A percentile compares a stretch with the other conserved stretches of the same genome.
Conservation (phyloP, 92 coral and sea anemone genomes). For the Nematostella vectensis region DNA sequence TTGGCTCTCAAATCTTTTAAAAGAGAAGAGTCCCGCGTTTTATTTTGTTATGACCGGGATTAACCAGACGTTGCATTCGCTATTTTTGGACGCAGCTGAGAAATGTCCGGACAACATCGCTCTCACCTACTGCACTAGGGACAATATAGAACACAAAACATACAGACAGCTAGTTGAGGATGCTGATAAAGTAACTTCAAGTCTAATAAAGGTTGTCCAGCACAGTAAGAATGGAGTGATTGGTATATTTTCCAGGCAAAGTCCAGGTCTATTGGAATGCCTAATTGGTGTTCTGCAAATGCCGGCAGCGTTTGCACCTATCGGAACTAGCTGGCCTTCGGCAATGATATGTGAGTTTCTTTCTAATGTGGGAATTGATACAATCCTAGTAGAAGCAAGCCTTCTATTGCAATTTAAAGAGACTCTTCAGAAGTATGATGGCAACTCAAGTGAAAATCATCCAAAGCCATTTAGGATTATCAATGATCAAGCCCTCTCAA, state of each 20-base stretch:
- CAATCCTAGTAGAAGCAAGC: conserved; percentile 30
- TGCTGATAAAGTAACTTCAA: conserved; percentile 35
- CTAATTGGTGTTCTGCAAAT: conserved; percentile 60
- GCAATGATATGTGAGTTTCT: conserved; percentile 35
- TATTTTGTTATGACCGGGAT: too few species aligned
- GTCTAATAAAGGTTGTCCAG: conserved; percentile 23
- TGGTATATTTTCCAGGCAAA: conserved; percentile 55
- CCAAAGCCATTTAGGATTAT: conserved; percentile 2
- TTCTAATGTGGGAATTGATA: conserved; percentile 11
- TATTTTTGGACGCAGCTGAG: conserved; percentile 12
- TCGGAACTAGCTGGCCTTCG: conserved; percentile 53
- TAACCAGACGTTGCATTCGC: background rate
- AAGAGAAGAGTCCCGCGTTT: too few species aligned
- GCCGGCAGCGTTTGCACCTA: conserved; percentile 71
- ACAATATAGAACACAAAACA: conserved; percentile 26
- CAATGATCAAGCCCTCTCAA: conserved; percentile 8
- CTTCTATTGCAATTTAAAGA: conserved; percentile 25
- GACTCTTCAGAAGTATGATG: background rate
- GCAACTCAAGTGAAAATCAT: conserved; percentile 1
- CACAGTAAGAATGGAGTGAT: conserved; percentile 24
- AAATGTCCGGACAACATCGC: conserved; percentile 42
- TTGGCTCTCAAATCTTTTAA: too few species aligned
- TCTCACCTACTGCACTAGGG: conserved; percentile 42
- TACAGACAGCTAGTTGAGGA: conserved; percentile 42
- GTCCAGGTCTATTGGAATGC: conserved; percentile 40